Base-by-base conservation (phyloP, 2,888 invertebrate genomes). In the Dendrolimus pini region DNA sequence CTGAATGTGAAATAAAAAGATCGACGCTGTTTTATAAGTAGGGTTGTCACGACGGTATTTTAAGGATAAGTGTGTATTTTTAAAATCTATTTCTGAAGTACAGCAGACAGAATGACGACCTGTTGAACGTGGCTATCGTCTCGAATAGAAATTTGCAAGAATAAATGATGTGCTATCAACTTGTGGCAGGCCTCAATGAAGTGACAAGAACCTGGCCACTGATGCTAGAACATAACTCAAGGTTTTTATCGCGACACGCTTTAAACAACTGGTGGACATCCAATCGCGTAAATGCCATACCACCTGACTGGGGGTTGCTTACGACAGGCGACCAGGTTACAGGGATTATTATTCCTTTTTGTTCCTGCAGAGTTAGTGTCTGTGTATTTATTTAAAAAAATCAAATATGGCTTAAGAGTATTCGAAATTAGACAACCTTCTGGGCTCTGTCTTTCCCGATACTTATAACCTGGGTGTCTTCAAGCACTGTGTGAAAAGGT, bases 1-100 rank as follows among this genome's bases (percentile, higher is more conserved):
- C 65, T 66, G 67, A 71, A 71, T 68, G 65, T 68, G 70, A 71
- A 69, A 67, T 47, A 47, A 47, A 47, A 47, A 47, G 9, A 47
- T 47, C 47, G 3, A 47, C 47, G 9, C 47, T 47, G 12, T 47
- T 12, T 12, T 30, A 30, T 30, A 47, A 47, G 1, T 12, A 47
- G 47, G 47, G 47, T 6, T 47, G 30, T 30, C 30, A 30, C 30
- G 30, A 3, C 6, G 47, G 7, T 8, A 47, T 47, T 47, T 0
- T 47, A 47, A 47, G 1, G 8, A 47, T 47, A 47, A 47, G 2
- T 6, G 0, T 30, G 3, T 30, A 30, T 30, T 30, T 18, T 30
- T 6, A 6, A 30, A 30, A 30, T 30, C 12, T 47, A 47, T 47
- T 47, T 9, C 47, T 47, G 8, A 47, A 47, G 9, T 47, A 3